Base-by-base conservation (phyloP, 2,888 invertebrate genomes). In the Pogonocherus hispidulus region DNA sequence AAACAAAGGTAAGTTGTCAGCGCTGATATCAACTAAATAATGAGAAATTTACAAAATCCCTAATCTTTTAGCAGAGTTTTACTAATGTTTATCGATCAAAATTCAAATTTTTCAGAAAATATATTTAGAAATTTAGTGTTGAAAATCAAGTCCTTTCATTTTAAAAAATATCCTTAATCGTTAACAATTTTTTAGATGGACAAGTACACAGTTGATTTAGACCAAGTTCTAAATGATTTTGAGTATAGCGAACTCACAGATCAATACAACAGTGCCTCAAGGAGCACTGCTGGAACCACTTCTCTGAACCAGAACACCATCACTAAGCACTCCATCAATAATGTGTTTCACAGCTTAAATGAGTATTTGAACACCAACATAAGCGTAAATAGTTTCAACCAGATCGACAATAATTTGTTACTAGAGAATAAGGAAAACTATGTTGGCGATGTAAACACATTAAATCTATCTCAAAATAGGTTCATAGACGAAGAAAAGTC, bases 141-240 rank as follows among this genome's bases (percentile, higher is more conserved):
- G n/a, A n/a, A n/a, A n/a, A n/a, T n/a, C n/a, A n/a, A n/a, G n/a
- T n/a, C n/a, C n/a, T 27, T 27, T 8, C 27, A 3, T 27, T 27
- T 3, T 27, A 27, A 27, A 27, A 27, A 27, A 8, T 27, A 8
- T 27, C 27, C 3, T 8, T 3, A 27, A 8, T 5, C 27, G 27
- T 27, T 5, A 27, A 27, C 3, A 27, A 27, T 8, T 8, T 77
- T 81, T 63, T 71, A 84, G 81, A 86, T 86, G 86, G 86, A 86
- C 76, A 86, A 86, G 76, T 86, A 84, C 75, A 82, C 86, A 47
- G 91, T 94, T 70, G 94, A 95, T 86, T 88, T 95, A 81, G 94
- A 95, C 84, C 93, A 93, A 87, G 93, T 94, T 72, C 87, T 95
- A 67, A 94, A 95, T 85, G 94, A 94, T 83, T 92, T 95, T 82